Evolutionary conservation across 2,113 vertebrate species (phyloP).

Genomic region (Etia nguti): DNA sequence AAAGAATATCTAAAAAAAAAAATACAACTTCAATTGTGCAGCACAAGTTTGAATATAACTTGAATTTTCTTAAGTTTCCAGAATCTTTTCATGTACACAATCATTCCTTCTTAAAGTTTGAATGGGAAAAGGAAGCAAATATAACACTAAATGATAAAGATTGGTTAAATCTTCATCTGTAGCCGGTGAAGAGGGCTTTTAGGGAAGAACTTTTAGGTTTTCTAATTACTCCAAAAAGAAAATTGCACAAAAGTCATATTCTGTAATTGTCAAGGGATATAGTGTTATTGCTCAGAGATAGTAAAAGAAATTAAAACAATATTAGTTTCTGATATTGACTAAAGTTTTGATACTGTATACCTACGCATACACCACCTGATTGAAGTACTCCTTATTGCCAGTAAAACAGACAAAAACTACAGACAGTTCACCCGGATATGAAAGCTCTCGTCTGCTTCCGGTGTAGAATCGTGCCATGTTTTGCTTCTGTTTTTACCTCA

Average conservation of each 20-base stretch:
- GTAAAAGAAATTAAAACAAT: not conserved
- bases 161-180: not conserved
- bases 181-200: not conserved
- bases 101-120: not conserved
- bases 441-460: not conserved
- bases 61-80: not conserved
- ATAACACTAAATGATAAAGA: not conserved
- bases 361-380: not conserved
- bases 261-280: not conserved
- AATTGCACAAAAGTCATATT: not conserved
- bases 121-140: not conserved
- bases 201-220: not conserved
- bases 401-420: not conserved
- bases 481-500: not conserved
- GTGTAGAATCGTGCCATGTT: not conserved
- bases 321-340: not conserved
- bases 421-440: constrained; percentile 1
- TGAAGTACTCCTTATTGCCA: not conserved
- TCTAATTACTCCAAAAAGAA: not conserved
- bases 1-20: not conserved
- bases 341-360: not conserved
- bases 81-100: not conserved
- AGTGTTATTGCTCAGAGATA: fast-evolving
- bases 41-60: not conserved
- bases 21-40: not conserved